A percentile compares a stretch with the other conserved stretches of the same genome.
phyloP scores from a whole-genome alignment of 2,888 invertebrate species.

The Agonopterix alstromeriana region DNA sequence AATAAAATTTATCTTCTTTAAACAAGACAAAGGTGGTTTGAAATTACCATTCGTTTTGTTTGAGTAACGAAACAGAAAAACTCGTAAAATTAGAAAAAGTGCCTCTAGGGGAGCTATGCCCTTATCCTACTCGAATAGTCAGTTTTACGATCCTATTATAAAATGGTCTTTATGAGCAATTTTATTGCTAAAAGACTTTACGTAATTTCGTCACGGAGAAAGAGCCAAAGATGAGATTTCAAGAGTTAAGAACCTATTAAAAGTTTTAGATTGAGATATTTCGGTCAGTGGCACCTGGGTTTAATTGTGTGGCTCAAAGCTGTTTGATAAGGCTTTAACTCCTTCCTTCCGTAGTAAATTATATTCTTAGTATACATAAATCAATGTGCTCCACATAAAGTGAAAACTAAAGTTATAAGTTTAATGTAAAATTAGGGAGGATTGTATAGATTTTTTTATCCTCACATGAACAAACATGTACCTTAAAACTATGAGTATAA shows the following conservation, averaged over 20 bases:
- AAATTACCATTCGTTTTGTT: slow-evolving; percentile 37
- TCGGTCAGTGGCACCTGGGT: slow-evolving; percentile 41
- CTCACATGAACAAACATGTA: not conserved
- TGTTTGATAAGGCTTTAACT: not conserved
- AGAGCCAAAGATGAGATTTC: slow-evolving; percentile 61
- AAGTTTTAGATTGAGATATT: slow-evolving; percentile 53
- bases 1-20: not conserved
- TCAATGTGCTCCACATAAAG: not conserved
- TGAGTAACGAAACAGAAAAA: slow-evolving; percentile 48
- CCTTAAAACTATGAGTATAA: not conserved
- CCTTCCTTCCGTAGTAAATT: not conserved
- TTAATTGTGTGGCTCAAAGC: slow-evolving; percentile 3
- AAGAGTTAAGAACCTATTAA: slow-evolving; percentile 56
- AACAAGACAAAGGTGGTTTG: slow-evolving; percentile 30
- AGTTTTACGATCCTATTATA: slow-evolving; percentile 72
- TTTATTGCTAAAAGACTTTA: slow-evolving; percentile 73
- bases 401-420: too few species aligned
- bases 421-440: too few species aligned
- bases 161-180: slow-evolving; percentile 70
- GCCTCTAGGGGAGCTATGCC: slow-evolving; percentile 30
- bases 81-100: slow-evolving; percentile 65
- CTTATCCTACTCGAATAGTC: slow-evolving; percentile 43
- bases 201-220: slow-evolving; percentile 69
- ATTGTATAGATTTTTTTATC: not conserved
- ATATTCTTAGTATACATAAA: not conserved